Evolutionary conservation across 2,888 invertebrate species (phyloP), one percentile per base, ranked within the genome.

Genomic region (Tinea trinotella): DNA sequence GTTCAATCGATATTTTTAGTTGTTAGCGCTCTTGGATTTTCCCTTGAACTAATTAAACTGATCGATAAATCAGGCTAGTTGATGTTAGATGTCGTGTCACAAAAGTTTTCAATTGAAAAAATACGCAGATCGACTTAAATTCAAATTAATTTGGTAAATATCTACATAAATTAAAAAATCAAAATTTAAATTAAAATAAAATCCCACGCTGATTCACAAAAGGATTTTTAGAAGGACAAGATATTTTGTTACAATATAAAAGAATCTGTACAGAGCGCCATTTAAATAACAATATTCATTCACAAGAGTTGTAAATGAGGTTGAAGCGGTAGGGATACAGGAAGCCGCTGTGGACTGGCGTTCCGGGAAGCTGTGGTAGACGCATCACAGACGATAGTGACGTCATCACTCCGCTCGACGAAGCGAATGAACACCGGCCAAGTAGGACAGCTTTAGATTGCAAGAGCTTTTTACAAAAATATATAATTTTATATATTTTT

Each of bases 301-400:
- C 71, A 74, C 68, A n/a, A 67, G 67, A 65, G 12, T 12, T 52
- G 46, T 53, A 54, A 48, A 50, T 56, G 50, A 40, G 53, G 55
- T 52, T 34, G 46, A 46, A 24, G 19, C 34, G 52, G 46, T 66
- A 64, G 66, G 67, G 66, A 63, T 67, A 65, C 70, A 75, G 75
- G 76, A 78, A 77, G 75, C 73, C 73, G 69, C 59, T 67, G 70
- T 66, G 73, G 73, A 70, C 70, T 73, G 68, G 64, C 68, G 76
- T 80, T 80, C 80, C 77, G 77, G 79, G 81, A 83, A 82, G 74
- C 71, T 70, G 68, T 70, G 64, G 74, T 67, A 84, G 84, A 84
- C 83, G 70, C 65, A 65, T 72, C 74, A 73, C 74, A 83, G 80
- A 82, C 84, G 64, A 65, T 60, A 64, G 58, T 79, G 81, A 81